Evolutionary conservation across 1,140 invertebrate genomes (phyloP).

Genomic region (Apis florea): DNA sequence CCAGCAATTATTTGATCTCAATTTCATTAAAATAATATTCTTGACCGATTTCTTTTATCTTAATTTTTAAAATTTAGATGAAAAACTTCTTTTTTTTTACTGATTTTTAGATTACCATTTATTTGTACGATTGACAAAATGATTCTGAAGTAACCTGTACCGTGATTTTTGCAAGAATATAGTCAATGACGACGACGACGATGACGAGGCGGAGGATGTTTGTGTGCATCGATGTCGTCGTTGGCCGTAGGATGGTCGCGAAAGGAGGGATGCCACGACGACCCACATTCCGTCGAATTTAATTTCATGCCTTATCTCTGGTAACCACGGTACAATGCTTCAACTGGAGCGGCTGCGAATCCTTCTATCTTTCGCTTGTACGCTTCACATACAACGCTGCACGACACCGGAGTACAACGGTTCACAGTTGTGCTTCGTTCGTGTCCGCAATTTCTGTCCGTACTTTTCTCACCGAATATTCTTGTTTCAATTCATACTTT

Average conservation of each 20-base stretch:
- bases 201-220: not conserved
- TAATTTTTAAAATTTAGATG: no score
- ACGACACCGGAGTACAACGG: conserved; percentile 1
- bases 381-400: conserved; percentile 29
- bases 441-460: conserved; percentile 1
- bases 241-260: conserved; percentile 41
- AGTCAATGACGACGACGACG: not conserved
- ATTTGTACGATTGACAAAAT: not conserved
- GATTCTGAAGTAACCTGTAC: not conserved
- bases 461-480: conserved; percentile 10
- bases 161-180: no score
- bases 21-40: no score
- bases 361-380: conserved; percentile 56
- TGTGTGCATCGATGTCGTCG: conserved; percentile 34
- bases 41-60: no score
- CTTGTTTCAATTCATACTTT: not conserved
- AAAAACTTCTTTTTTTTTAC: no score
- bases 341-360: conserved; percentile 65
- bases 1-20: no score
- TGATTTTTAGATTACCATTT: not conserved
- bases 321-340: conserved; percentile 67
- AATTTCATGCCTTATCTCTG: conserved; percentile 76
- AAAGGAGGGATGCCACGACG: conserved; percentile 59
- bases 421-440: not conserved
- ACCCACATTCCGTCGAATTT: conserved; percentile 75